Conservation (phyloP, 2,888 invertebrate genomes). For the Polyommatus iphigenia region DNA sequence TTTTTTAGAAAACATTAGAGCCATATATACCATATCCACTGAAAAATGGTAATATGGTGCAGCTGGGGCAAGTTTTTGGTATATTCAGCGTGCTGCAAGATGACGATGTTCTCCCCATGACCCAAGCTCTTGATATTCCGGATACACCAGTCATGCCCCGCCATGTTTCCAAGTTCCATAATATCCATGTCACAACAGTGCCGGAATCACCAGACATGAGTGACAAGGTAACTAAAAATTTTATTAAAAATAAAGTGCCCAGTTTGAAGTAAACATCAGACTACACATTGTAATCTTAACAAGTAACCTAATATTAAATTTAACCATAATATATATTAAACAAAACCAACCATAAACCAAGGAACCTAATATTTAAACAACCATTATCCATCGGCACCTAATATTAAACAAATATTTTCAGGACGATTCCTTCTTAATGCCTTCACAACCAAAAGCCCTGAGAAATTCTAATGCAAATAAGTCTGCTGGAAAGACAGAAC, state of each 20-base stretch:
- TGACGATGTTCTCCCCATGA: conserved; percentile 63
- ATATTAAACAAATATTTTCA: conserved; percentile 42
- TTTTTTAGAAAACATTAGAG: conserved; percentile 57
- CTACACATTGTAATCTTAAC: too few relatives aligned
- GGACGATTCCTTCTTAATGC: conserved; percentile 66
- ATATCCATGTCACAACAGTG: conserved; percentile 51
- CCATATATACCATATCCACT: conserved; percentile 65
- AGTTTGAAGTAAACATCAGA: too few relatives aligned
- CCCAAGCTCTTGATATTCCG: conserved; percentile 65
- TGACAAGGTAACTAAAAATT: conserved; percentile 53
- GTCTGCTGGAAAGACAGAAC: conserved; percentile 54
- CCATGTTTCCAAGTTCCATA: conserved; percentile 51
- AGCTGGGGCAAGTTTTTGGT: conserved; percentile 69
- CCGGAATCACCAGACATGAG: conserved; percentile 73
- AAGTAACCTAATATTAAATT: too few relatives aligned
- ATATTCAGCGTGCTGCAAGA: conserved; percentile 64
- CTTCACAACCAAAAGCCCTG: conserved; percentile 55
- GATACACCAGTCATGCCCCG: conserved; percentile 57
- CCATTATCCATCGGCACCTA: not conserved
- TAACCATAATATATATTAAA: too few relatives aligned
- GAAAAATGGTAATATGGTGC: conserved; percentile 64
- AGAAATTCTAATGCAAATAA: conserved; percentile 57
- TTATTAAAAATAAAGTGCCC: too few relatives aligned
- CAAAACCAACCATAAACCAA: not conserved
- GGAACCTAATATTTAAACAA: too few relatives aligned